These are phyloP conservation scores for Alca torda DNA, from an alignment of 2,797 vertebrate genomes.

Conservation along the genomic window DNA sequence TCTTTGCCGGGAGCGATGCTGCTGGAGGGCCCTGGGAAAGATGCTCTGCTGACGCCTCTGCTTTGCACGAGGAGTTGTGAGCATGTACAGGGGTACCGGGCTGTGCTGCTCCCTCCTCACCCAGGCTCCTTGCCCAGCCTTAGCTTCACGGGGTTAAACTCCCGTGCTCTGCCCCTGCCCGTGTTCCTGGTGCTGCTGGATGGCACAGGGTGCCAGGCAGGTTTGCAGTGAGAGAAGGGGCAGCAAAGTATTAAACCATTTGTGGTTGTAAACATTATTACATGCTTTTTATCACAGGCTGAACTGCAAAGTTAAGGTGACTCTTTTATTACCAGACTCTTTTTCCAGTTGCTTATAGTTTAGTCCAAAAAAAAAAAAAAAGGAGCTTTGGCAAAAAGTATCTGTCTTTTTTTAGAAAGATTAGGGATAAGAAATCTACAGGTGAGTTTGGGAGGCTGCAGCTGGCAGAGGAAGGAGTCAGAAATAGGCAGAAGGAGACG, in stretches of 20 bases:
- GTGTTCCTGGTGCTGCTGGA: background rate
- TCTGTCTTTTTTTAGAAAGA: background rate
- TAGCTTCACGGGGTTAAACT: background rate
- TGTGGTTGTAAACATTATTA: background rate
- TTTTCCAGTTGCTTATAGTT: background rate
- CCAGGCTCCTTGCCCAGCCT: background rate
- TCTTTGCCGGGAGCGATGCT: background rate
- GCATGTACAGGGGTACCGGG: too few species aligned
- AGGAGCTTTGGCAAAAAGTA: background rate
- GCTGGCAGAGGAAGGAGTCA: background rate
- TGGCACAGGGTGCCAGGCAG: background rate
- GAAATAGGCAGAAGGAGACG: background rate
- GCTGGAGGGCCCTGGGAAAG: background rate
- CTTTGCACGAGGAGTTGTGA: background rate
- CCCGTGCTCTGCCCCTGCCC: too few species aligned
- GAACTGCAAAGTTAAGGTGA: background rate
- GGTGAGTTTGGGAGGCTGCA: background rate
- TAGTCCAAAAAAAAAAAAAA: background rate
- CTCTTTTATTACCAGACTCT: background rate
- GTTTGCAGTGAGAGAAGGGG: background rate
- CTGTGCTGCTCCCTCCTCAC: background rate
- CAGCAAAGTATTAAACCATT: background rate
- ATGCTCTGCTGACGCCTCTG: background rate
- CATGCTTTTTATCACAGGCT: background rate
- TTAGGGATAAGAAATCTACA: background rate